Conservation (phyloP, 1,140 invertebrate species). For the Colletes latitarsis region DNA sequence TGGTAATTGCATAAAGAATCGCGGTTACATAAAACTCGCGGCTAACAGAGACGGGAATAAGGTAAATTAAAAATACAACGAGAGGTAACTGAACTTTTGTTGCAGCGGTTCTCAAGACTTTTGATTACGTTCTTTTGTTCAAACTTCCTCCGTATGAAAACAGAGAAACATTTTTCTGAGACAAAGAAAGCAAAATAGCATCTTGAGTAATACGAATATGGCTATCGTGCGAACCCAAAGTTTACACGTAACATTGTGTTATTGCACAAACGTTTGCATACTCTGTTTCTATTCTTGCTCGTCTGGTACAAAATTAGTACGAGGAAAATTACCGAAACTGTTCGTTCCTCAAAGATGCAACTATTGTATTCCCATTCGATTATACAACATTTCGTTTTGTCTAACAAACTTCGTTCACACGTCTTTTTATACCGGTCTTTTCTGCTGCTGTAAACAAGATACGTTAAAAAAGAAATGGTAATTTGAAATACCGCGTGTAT, state of each 20-base stretch:
- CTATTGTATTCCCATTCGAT: no score
- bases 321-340: background rate
- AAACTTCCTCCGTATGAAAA: no score
- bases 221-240: no score
- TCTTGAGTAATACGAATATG: no score
- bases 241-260: background rate
- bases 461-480: background rate
- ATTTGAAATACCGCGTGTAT: background rate
- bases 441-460: no score
- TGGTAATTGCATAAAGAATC: slow-evolving; percentile 15
- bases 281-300: background rate
- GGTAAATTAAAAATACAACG: background rate
- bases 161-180: no score
- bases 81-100: background rate
- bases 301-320: background rate
- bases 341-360: background rate
- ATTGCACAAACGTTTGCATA: background rate
- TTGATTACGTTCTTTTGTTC: no score
- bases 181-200: no score
- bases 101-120: no score
- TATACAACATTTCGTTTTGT: background rate
- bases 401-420: background rate
- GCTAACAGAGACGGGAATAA: background rate
- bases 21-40: background rate
- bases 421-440: no score